A percentile compares a stretch with the other conserved stretches of the same genome.
Evolutionary conservation across 1,140 invertebrate species (phyloP).

Genomic region (Microplitis demolitor): DNA sequence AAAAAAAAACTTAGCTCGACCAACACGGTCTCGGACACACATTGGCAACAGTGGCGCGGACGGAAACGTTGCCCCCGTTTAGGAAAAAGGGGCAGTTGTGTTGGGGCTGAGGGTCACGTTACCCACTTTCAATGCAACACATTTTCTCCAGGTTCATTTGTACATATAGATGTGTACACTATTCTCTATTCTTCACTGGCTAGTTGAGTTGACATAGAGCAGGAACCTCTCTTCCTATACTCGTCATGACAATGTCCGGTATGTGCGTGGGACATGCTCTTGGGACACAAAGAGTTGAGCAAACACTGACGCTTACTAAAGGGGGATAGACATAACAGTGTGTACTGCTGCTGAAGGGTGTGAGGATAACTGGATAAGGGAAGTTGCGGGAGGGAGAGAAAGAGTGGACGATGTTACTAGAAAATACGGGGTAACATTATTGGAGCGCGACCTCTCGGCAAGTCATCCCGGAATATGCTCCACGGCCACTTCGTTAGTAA

Average conservation of each 20-base stretch:
- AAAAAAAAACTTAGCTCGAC: slow-evolving; percentile 53
- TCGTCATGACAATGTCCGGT: slow-evolving; percentile 19
- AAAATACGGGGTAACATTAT: slow-evolving; percentile 37
- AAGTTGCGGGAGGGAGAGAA: not conserved
- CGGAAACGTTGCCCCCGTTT: slow-evolving; percentile 4
- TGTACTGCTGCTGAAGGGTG: not conserved
- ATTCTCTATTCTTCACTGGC: slow-evolving; percentile 3
- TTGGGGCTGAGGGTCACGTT: slow-evolving; percentile 2
- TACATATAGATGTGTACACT: not conserved
- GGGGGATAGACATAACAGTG: slow-evolving; percentile 21
- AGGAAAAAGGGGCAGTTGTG: not conserved
- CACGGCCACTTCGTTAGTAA: slow-evolving; percentile 54
- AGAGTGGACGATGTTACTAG: not conserved
- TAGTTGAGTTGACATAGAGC: no score
- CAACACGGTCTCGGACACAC: slow-evolving; percentile 1
- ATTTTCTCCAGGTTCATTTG: not conserved
- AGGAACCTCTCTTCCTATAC: no score
- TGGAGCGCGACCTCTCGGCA: slow-evolving; percentile 35
- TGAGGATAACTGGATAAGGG: not conserved
- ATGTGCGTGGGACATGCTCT: slow-evolving; percentile 37
- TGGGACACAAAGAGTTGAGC: slow-evolving; percentile 56
- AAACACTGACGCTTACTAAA: slow-evolving; percentile 54
- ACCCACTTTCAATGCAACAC: not conserved
- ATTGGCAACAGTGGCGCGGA: not conserved
- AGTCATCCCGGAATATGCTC: slow-evolving; percentile 43